Percentiles rank a stretch among this genome's conserved stretches.
These are phyloP conservation scores for Lordiphosa clarofinis DNA, from an alignment of 1,140 invertebrate species.

Conservation along the genomic window DNA sequence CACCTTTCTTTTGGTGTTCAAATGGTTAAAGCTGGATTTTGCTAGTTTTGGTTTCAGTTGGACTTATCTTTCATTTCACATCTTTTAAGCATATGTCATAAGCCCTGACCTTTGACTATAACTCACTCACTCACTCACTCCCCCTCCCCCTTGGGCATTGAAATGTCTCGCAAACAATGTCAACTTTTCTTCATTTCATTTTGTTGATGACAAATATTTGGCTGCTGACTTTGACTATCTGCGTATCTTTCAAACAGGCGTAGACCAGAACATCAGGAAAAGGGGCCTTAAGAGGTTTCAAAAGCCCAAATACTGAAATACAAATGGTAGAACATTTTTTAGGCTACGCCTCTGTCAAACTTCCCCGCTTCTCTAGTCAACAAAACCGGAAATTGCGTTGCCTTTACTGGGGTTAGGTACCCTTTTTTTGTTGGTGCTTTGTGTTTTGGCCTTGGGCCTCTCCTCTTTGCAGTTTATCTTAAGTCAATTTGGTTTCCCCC, in stretches of 20 bases:
- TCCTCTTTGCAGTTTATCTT: slow-evolving; percentile 58
- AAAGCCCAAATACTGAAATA: too few species aligned
- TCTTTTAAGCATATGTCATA: slow-evolving; percentile 1
- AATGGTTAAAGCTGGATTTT: too few species aligned
- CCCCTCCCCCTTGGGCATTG: slow-evolving; percentile 54
- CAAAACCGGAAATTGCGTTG: slow-evolving; percentile 65
- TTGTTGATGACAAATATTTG: slow-evolving; percentile 63
- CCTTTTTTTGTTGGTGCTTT: slow-evolving; percentile 61
- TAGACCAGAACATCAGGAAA: too few species aligned
- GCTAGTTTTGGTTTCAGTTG: too few species aligned
- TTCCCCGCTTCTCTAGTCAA: slow-evolving; percentile 5
- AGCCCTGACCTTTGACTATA: slow-evolving; percentile 8
- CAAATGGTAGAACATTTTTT: too few species aligned
- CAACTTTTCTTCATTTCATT: slow-evolving; percentile 33
- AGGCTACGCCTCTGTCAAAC: neutral
- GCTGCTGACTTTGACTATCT: slow-evolving; percentile 38
- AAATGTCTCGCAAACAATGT: slow-evolving; percentile 43
- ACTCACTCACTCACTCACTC: slow-evolving; percentile 29
- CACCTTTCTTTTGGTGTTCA: slow-evolving; percentile 24
- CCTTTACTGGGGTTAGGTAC: slow-evolving; percentile 51
- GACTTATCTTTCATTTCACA: neutral
- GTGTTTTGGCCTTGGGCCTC: slow-evolving; percentile 27
- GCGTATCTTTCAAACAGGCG: neutral
- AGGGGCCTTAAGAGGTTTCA: too few species aligned
- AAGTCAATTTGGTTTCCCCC: slow-evolving; percentile 62